Evolutionary conservation across 2,797 vertebrate species (phyloP).

Genomic region (Geotrypetes seraphini): DNA sequence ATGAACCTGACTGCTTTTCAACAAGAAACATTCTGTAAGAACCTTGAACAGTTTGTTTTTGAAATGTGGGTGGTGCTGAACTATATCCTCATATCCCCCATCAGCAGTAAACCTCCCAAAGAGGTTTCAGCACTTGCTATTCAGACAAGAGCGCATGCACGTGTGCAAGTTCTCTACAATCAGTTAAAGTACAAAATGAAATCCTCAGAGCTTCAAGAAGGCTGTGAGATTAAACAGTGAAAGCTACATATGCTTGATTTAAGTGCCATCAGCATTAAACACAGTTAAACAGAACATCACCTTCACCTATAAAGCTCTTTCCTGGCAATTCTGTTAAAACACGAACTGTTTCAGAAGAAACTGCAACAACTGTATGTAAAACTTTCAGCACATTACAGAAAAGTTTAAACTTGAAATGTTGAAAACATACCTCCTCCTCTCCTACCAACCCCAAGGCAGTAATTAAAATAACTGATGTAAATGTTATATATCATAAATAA

Average conservation of each 20-base stretch:
- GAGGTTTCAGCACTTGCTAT: no score
- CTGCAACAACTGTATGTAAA: slow-evolving; percentile 53
- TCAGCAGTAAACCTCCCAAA: no score
- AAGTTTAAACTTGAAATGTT: background rate
- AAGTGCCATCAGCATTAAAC: no score
- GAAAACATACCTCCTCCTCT: slow-evolving; percentile 40
- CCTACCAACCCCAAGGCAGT: slow-evolving; percentile 57
- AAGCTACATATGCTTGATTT: no score
- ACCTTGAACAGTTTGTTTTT: slow-evolving; percentile 26
- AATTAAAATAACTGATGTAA: slow-evolving; percentile 53
- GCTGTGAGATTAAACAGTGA: no score
- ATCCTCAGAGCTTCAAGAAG: no score
- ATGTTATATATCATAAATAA: slow-evolving; percentile 60
- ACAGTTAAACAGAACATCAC: slow-evolving; percentile 53
- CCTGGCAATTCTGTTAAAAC: slow-evolving; percentile 55
- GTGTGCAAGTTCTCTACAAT: no score
- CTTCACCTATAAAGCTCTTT: slow-evolving; percentile 50
- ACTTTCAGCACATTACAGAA: slow-evolving; percentile 47
- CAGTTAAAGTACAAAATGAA: no score
- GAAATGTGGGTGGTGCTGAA: slow-evolving; percentile 35
- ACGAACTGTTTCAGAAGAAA: slow-evolving; percentile 57
- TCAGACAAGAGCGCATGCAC: no score
- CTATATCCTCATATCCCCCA: no score
- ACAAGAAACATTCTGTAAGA: slow-evolving; percentile 49
- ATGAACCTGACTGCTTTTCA: slow-evolving; percentile 44